phyloP scores from a whole-genome alignment of 2,888 invertebrate genomes.

The Dynastes tityus region DNA sequence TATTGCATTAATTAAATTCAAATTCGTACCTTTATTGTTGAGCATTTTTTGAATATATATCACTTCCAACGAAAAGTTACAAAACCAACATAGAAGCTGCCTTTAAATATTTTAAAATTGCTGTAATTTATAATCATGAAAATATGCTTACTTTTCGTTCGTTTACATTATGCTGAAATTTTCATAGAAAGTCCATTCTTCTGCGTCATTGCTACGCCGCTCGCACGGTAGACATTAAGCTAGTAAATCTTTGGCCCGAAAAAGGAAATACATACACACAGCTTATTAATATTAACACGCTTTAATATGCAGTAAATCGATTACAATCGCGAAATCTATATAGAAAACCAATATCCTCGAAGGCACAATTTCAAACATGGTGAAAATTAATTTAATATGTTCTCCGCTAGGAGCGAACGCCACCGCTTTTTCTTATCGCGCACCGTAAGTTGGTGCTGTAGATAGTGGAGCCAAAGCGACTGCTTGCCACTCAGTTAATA shows the following conservation, averaged over 20 bases:
- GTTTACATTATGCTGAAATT: constrained; percentile 35
- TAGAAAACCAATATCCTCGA: constrained; percentile 37
- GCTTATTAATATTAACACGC: constrained; percentile 46
- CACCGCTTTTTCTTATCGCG: constrained; percentile 32
- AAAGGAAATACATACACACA: constrained; percentile 29
- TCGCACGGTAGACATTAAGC: constrained; percentile 18
- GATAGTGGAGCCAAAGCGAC: background rate
- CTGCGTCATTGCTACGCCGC: background rate
- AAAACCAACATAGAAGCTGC: background rate
- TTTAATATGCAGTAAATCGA: constrained; percentile 47
- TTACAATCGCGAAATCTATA: constrained; percentile 39
- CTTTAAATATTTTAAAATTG: constrained; percentile 10
- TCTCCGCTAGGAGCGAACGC: constrained; percentile 26
- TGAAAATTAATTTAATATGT: constrained; percentile 46
- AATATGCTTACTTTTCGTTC: constrained; percentile 7
- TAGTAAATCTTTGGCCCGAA: constrained; percentile 30
- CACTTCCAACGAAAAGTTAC: background rate
- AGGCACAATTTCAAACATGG: constrained; percentile 41
- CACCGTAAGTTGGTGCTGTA: constrained; percentile 18
- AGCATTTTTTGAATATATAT: background rate
- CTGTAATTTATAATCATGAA: constrained; percentile 15
- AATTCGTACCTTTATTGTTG: no score
- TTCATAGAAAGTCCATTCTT: constrained; percentile 12
- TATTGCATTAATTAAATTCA: no score
- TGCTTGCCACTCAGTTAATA: constrained; percentile 46